Base-by-base conservation (phyloP, 2,888 invertebrate species). In the Siphonodentalium dalli region DNA sequence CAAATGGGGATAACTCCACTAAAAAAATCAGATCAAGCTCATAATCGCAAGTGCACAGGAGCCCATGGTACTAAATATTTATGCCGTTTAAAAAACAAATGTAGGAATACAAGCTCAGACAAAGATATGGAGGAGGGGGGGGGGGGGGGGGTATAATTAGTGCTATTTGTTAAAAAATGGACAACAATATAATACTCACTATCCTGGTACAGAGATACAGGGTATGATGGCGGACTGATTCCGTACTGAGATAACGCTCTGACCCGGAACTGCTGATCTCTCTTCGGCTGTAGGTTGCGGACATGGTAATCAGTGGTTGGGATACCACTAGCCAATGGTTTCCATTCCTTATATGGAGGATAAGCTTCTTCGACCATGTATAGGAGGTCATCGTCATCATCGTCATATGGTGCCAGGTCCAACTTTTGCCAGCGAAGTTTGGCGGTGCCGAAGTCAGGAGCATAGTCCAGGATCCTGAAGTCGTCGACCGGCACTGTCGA, bases 171-270 rank as follows among this genome's bases (percentile, higher is more conserved):
- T n/a, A n/a, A n/a, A n/a, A n/a, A n/a, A n/a, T n/a, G n/a, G n/a
- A n/a, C n/a, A n/a, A n/a, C n/a, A n/a, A n/a, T n/a, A n/a, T n/a
- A n/a, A n/a, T n/a, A n/a, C n/a, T n/a, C n/a, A n/a, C n/a, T n/a
- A n/a, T n/a, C n/a, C n/a, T n/a, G n/a, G n/a, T n/a, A n/a, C n/a
- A n/a, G n/a, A n/a, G n/a, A n/a, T n/a, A n/a, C n/a, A n/a, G n/a
- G n/a, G n/a, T 96, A 94, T 45, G 95, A 95, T 0, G 99, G 97
- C 78, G 97, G 97, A 81, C 94, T 94, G 61, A 96, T 88, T 43
- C 98, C 98, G 79, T 91, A 93, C 79, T 93, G 92, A 83, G 97
- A 98, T 79, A 97, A 93, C 6, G 97, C 97, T 29, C 97, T 87
- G 29, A 99, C 89, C 57, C 99, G 87, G 86, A 97, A 95, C 81